phyloP scores from a whole-genome alignment of 2,888 invertebrate species.

The Muschampia plurimacula region DNA sequence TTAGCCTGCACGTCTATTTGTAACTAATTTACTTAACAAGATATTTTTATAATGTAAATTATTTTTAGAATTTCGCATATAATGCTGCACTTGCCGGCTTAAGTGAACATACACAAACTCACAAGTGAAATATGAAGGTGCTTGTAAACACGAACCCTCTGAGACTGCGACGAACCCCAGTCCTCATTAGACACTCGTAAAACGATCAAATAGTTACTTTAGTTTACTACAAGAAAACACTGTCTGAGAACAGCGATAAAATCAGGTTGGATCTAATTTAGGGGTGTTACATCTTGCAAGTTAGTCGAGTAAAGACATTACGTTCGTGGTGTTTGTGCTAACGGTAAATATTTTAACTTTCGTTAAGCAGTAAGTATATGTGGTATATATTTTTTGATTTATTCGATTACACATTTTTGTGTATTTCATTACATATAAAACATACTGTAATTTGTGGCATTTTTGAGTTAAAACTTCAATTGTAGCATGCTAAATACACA shows the following conservation, averaged over 20 bases:
- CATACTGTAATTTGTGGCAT: too few species aligned
- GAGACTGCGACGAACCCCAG: conserved; percentile 63
- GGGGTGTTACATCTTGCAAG: conserved; percentile 34
- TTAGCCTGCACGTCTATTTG: too few species aligned
- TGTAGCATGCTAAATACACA: too few species aligned
- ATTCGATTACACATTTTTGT: too few species aligned
- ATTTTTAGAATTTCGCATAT: neutral
- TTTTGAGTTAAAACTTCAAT: too few species aligned
- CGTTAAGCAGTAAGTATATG: too few species aligned
- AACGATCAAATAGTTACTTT: conserved; percentile 66
- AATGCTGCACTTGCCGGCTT: neutral
- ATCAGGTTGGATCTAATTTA: conserved; percentile 41
- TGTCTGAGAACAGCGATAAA: conserved; percentile 45
- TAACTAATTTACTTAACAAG: too few species aligned
- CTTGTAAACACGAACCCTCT: conserved; percentile 66
- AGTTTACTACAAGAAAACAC: conserved; percentile 50
- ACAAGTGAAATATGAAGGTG: conserved; percentile 68
- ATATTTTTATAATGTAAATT: too few species aligned
- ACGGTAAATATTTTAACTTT: conserved; percentile 25
- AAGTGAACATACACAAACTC: conserved; percentile 34
- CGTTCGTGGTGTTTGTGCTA: conserved; percentile 17
- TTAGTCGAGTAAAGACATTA: conserved; percentile 35
- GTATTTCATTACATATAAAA: too few species aligned
- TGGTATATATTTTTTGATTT: too few species aligned
- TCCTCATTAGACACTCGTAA: conserved; percentile 74